Conservation (phyloP, 2,888 invertebrate species). For the Anthophora plumipes region DNA sequence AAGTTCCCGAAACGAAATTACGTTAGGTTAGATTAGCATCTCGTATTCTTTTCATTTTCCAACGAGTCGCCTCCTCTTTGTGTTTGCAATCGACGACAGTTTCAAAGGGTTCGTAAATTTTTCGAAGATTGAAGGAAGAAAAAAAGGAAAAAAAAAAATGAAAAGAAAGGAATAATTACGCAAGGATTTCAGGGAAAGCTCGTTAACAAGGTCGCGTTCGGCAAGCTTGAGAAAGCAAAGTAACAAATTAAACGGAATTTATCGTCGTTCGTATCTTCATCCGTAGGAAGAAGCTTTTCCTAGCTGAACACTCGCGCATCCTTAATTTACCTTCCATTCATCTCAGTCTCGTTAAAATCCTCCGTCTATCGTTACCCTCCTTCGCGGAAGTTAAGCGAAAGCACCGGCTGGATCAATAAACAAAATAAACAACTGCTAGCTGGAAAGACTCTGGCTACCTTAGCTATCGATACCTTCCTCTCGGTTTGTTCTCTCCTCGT, state of each 20-base stretch:
- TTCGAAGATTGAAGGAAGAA: too few species aligned
- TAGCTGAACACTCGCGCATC: background rate
- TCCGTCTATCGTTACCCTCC: slow-evolving; percentile 10
- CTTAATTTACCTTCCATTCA: slow-evolving; percentile 28
- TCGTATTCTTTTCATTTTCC: too few species aligned
- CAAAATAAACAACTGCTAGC: slow-evolving; percentile 9
- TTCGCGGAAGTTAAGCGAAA: background rate
- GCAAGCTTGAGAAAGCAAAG: background rate
- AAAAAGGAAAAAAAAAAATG: too few species aligned
- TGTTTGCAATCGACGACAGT: too few species aligned
- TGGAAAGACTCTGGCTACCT: background rate
- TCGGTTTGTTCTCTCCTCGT: background rate
- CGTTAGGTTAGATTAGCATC: too few species aligned
- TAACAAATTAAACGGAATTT: slow-evolving; percentile 26
- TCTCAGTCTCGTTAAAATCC: slow-evolving; percentile 22
- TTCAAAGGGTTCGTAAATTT: too few species aligned
- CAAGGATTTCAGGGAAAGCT: background rate
- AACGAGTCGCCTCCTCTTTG: too few species aligned
- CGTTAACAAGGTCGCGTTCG: background rate
- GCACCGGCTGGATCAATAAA: background rate
- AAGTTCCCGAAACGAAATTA: too few species aligned
- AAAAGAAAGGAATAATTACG: background rate
- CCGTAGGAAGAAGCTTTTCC: background rate
- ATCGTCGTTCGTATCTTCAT: background rate
- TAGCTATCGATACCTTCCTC: background rate